phyloP scores from a whole-genome alignment of 53 echinoderm and acorn worm genomes.

The Pentamera pediparva region DNA sequence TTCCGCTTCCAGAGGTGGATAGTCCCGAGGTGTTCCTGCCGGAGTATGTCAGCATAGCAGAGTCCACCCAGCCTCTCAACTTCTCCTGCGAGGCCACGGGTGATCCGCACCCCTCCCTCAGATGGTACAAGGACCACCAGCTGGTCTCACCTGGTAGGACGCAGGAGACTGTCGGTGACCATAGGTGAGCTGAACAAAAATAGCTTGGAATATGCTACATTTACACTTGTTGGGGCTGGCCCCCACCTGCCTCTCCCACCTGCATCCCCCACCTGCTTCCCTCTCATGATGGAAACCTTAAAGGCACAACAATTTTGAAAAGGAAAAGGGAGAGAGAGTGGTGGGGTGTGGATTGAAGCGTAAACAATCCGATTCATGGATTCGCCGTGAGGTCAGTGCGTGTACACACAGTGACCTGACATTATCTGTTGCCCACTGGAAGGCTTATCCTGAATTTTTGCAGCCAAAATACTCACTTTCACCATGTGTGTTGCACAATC shows the following conservation, averaged over 20 bases:
- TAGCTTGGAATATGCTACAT: conserved; percentile 38
- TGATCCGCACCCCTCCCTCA: conserved; percentile 49
- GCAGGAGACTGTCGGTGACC: not conserved
- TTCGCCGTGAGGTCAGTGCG: too few relatives aligned
- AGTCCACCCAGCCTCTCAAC: conserved; percentile 41
- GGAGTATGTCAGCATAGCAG: conserved; percentile 10
- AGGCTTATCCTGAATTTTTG: too few relatives aligned
- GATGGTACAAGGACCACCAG: conserved; percentile 63
- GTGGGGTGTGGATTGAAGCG: too few relatives aligned
- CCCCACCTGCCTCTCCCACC: not conserved
- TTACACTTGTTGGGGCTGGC: conserved; percentile 45
- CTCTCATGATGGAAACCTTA: too few relatives aligned
- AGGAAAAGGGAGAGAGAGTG: too few relatives aligned
- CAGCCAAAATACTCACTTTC: too few relatives aligned
- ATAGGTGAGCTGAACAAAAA: conserved; percentile 15
- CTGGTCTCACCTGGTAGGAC: conserved; percentile 2
- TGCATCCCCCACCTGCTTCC: too few relatives aligned
- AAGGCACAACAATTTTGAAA: too few relatives aligned
- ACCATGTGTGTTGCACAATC: too few relatives aligned
- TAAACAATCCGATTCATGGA: too few relatives aligned
- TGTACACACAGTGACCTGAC: too few relatives aligned
- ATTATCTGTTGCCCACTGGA: too few relatives aligned
- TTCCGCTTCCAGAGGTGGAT: not conserved
- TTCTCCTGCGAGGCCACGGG: conserved; percentile 63
- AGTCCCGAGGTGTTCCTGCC: not conserved